Evolutionary conservation across 2,888 invertebrate genomes (phyloP).

Genomic region (Liopterus haemorrhoidalis): DNA sequence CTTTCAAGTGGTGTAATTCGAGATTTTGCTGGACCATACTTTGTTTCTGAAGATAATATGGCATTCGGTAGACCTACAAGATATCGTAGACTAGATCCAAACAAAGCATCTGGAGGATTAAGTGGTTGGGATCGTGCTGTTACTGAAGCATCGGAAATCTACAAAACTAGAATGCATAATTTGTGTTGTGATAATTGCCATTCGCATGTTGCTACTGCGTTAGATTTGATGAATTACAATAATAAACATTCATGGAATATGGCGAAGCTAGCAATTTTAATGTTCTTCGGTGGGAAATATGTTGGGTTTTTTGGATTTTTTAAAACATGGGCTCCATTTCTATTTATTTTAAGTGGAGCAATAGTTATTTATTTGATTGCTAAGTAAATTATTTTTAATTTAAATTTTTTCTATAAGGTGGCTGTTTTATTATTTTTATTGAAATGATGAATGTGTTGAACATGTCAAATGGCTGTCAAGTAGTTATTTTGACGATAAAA

Average conservation of each 20-base stretch:
- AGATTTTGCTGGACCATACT: slow-evolving; percentile 97
- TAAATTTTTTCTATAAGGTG: too few species aligned
- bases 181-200: slow-evolving; percentile 97
- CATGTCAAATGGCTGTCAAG: too few species aligned
- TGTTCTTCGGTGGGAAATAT: slow-evolving; percentile 74
- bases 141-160: slow-evolving; percentile 87
- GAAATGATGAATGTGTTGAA: too few species aligned
- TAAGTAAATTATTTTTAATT: too few species aligned
- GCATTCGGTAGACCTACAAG: slow-evolving; percentile 83
- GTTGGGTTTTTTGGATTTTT: slow-evolving; percentile 65
- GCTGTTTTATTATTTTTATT: too few species aligned
- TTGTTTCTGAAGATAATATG: slow-evolving; percentile 88
- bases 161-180: slow-evolving; percentile 91
- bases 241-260: slow-evolving; percentile 82
- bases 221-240: slow-evolving; percentile 85
- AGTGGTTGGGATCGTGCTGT: slow-evolving; percentile 85
- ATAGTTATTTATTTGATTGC: too few species aligned
- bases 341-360: slow-evolving; percentile 49
- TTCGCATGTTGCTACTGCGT: slow-evolving; percentile 90
- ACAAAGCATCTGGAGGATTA: slow-evolving; percentile 63
- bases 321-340: slow-evolving; percentile 82
- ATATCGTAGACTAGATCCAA: slow-evolving; percentile 76
- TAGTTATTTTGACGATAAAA: too few species aligned
- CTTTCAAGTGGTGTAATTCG: slow-evolving; percentile 84
- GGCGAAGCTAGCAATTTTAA: slow-evolving; percentile 76